Conservation (phyloP, 2,888 invertebrate species). For the Ophioninae sp. region DNA sequence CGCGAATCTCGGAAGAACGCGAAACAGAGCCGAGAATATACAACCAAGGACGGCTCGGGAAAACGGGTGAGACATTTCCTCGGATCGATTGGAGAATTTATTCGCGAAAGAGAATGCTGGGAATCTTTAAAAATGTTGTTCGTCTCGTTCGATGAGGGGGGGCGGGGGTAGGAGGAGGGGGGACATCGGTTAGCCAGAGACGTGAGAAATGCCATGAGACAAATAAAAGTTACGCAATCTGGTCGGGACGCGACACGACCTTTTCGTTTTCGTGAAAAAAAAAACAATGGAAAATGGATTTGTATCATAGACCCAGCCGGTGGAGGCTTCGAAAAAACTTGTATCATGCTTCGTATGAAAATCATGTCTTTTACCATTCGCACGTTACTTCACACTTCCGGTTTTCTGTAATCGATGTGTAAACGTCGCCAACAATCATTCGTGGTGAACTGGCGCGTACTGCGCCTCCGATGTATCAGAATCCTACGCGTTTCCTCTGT, state of each 20-base stretch:
- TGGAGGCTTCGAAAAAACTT: not conserved
- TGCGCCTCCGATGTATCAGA: too few species aligned
- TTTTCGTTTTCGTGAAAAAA: constrained; percentile 12
- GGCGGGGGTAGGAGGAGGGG: constrained; percentile 1
- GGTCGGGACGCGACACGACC: not conserved
- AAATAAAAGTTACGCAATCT: constrained; percentile 14
- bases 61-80: constrained; percentile 46
- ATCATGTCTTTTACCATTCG: not conserved
- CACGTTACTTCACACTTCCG: not conserved
- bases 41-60: constrained; percentile 12
- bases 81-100: constrained; percentile 51
- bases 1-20: constrained; percentile 11
- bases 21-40: constrained; percentile 14
- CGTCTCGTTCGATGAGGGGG: not conserved
- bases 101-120: constrained; percentile 47
- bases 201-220: constrained; percentile 19
- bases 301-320: constrained; percentile 18
- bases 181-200: constrained; percentile 11
- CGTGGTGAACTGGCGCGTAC: too few species aligned
- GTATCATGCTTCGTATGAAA: not conserved
- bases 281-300: not conserved
- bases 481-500: too few species aligned
- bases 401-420: not conserved
- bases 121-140: constrained; percentile 53
- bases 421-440: not conserved